phyloP scores from a whole-genome alignment of 2,113 vertebrate genomes.

The Pteruthius melanotis region DNA sequence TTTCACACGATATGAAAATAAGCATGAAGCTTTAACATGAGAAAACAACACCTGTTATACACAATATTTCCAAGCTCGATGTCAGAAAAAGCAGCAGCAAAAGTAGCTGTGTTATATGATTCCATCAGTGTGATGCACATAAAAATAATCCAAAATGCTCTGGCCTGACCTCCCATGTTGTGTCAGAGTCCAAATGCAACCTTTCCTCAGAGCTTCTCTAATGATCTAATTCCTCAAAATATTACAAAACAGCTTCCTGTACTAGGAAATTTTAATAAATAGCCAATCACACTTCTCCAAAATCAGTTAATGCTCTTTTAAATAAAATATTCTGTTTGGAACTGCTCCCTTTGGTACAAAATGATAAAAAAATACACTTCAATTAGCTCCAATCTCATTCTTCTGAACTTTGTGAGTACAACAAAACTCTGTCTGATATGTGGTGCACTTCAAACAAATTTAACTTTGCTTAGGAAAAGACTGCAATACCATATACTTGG shows the following conservation, averaged over 20 bases:
- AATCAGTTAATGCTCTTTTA: background rate
- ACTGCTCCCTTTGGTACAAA: background rate
- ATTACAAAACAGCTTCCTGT: background rate
- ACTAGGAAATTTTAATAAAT: background rate
- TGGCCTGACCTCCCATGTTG: background rate
- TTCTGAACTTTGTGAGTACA: background rate
- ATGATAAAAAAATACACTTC: background rate
- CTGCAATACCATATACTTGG: background rate
- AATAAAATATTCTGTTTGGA: background rate
- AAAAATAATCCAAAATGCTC: background rate
- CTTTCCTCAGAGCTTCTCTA: background rate
- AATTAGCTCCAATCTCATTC: background rate
- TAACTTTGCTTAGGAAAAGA: background rate
- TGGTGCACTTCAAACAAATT: background rate
- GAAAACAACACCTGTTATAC: background rate
- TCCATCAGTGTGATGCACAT: accelerated
- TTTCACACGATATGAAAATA: background rate
- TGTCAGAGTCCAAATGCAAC: background rate
- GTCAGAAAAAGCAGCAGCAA: background rate
- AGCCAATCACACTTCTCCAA: background rate
- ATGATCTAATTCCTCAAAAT: background rate
- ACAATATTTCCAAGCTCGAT: background rate
- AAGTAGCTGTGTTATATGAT: background rate
- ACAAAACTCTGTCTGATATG: background rate
- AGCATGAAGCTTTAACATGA: background rate